Evolutionary conservation across 2,888 invertebrate genomes (phyloP).

Genomic region (Drosophila putrida): DNA sequence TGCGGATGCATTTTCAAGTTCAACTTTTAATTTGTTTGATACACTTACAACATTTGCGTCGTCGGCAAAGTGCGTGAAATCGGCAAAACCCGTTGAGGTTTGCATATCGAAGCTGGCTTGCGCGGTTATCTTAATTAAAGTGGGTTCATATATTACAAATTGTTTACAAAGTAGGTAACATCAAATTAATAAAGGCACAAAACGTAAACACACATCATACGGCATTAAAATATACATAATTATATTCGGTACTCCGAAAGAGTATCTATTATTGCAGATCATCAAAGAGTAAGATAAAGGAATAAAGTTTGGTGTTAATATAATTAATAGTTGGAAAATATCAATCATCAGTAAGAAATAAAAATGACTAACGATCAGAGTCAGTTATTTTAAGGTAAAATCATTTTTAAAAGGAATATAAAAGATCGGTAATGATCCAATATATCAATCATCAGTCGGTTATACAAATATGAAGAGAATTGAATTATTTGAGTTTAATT

Average conservation of each 20-base stretch:
- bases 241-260: constrained; percentile 30
- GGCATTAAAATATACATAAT: constrained; percentile 13
- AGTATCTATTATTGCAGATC: constrained; percentile 1
- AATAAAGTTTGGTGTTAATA: too few relatives aligned
- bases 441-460: too few relatives aligned
- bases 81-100: constrained; percentile 87
- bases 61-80: constrained; percentile 89
- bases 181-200: constrained; percentile 25
- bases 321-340: not conserved
- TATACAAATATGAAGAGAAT: too few relatives aligned
- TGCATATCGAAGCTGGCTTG: constrained; percentile 85
- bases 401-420: too few relatives aligned
- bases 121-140: constrained; percentile 80
- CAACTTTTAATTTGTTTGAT: constrained; percentile 34
- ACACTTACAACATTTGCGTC: constrained; percentile 78
- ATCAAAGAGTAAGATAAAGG: not conserved
- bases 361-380: too few relatives aligned
- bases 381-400: too few relatives aligned
- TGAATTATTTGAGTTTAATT: too few relatives aligned
- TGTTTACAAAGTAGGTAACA: constrained; percentile 34
- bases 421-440: too few relatives aligned
- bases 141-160: constrained; percentile 49
- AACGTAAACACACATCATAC: constrained; percentile 11
- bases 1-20: constrained; percentile 44
- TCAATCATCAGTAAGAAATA: not conserved